phyloP scores from a whole-genome alignment of 2,113 vertebrate species.

The Apistogramma diplotaenia region DNA sequence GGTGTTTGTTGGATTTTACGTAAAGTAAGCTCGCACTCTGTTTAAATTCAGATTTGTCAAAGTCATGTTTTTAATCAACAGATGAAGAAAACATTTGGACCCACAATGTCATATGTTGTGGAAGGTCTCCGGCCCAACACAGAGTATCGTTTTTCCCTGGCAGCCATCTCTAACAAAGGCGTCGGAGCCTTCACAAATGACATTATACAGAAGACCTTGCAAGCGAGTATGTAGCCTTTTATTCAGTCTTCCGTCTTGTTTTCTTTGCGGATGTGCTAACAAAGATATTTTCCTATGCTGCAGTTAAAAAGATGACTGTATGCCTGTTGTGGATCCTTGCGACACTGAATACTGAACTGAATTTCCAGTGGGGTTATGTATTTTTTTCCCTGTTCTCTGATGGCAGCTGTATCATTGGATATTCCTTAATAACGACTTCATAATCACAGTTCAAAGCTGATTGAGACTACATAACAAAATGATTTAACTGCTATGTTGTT shows the following conservation, averaged over 20 bases:
- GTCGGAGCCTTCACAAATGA: conserved; percentile 94
- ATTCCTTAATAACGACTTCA: conserved; percentile 35
- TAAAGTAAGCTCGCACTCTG: not conserved
- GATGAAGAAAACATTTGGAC: conserved; percentile 88
- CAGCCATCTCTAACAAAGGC: conserved; percentile 91
- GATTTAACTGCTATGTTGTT: not conserved
- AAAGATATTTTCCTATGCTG: not conserved
- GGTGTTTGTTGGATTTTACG: not conserved
- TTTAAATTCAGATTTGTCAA: not conserved
- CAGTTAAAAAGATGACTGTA: not conserved
- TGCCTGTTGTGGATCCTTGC: not conserved
- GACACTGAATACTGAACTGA: not conserved
- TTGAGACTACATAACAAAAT: not conserved
- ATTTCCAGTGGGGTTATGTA: conserved; percentile 12
- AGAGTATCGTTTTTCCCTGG: conserved; percentile 92
- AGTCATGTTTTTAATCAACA: conserved; percentile 55
- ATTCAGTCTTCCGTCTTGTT: conserved; percentile 50
- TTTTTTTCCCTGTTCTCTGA: conserved; percentile 5
- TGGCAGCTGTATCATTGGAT: conserved; percentile 2
- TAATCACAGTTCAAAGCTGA: conserved; percentile 32
- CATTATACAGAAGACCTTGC: conserved; percentile 91
- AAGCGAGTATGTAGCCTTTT: conserved; percentile 95
- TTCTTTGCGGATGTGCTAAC: conserved; percentile 26
- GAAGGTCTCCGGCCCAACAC: conserved; percentile 92
- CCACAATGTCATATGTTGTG: conserved; percentile 84